These are phyloP conservation scores for Xestia sexstrigata DNA, from an alignment of 2,888 invertebrate species.

Conservation along the genomic window DNA sequence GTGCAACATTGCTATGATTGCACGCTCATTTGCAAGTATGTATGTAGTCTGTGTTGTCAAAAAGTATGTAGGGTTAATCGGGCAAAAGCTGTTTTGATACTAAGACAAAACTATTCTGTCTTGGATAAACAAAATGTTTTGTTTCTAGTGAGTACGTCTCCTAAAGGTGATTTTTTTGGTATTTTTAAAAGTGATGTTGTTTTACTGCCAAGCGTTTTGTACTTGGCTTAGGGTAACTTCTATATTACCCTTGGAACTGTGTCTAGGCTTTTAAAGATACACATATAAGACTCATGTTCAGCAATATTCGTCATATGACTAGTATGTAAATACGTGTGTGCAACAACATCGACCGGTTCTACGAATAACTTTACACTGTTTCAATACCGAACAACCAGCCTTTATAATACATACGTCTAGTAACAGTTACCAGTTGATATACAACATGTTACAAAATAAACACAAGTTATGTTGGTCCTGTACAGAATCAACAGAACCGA, in stretches of 20 bases:
- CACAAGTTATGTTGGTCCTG: neutral
- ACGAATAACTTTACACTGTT: slow-evolving; percentile 20
- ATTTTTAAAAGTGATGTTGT: neutral
- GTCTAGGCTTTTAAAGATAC: neutral
- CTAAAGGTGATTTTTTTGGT: neutral
- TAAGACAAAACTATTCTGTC: neutral
- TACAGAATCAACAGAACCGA: neutral
- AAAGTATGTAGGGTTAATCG: neutral
- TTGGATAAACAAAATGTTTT: neutral
- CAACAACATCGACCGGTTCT: slow-evolving; percentile 41
- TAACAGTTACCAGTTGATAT: neutral
- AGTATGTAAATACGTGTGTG: slow-evolving; percentile 22
- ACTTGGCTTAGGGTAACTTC: neutral
- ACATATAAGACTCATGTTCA: slow-evolving; percentile 3
- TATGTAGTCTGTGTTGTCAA: neutral
- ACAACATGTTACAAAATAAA: slow-evolving; percentile 13
- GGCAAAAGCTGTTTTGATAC: neutral
- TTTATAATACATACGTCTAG: neutral
- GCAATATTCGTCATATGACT: slow-evolving; percentile 16
- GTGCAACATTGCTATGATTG: too few species aligned
- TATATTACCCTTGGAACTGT: neutral
- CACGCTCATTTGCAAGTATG: neutral
- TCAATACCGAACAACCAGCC: slow-evolving; percentile 19
- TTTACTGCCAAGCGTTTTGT: neutral
- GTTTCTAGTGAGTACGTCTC: neutral